These are phyloP conservation scores for Acromyrmex echinatior DNA, from an alignment of 1,140 invertebrate genomes.

Conservation along the genomic window DNA sequence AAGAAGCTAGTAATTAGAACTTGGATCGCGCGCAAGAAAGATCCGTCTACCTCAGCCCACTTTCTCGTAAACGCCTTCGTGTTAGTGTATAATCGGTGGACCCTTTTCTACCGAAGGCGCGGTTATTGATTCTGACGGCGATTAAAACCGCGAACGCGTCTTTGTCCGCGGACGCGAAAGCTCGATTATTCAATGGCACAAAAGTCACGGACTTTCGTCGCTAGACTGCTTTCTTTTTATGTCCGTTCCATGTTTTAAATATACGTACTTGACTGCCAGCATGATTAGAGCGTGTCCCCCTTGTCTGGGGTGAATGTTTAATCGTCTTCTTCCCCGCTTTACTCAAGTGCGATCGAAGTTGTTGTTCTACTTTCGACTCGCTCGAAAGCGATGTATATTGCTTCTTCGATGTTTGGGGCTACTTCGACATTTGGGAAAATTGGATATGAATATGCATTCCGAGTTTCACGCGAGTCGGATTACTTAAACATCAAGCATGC, in stretches of 20 bases:
- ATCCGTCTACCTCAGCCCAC: slow-evolving; percentile 34
- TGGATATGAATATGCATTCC: slow-evolving; percentile 58
- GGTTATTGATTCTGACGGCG: slow-evolving; percentile 49
- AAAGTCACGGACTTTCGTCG: slow-evolving; percentile 42
- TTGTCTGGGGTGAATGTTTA: slow-evolving; percentile 33
- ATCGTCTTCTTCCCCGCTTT: slow-evolving; percentile 4
- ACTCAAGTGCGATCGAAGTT: slow-evolving; percentile 38
- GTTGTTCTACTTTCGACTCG: slow-evolving; percentile 48
- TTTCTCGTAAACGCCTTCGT: slow-evolving; percentile 58
- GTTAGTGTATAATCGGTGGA: slow-evolving; percentile 72
- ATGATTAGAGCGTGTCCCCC: slow-evolving; percentile 46
- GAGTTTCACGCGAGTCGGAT: slow-evolving; percentile 41
- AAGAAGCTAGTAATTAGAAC: slow-evolving; percentile 80
- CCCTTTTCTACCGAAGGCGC: slow-evolving; percentile 49
- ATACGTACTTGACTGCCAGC: slow-evolving; percentile 34
- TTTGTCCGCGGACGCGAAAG: slow-evolving; percentile 34
- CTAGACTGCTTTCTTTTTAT: slow-evolving; percentile 24
- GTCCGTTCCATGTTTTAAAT: slow-evolving; percentile 46
- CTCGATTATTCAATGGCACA: slow-evolving; percentile 58
- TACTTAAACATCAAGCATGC: slow-evolving; percentile 48
- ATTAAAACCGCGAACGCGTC: slow-evolving; percentile 43
- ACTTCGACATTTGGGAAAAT: slow-evolving; percentile 53
- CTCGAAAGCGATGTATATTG: slow-evolving; percentile 32
- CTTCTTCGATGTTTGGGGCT: slow-evolving; percentile 31
- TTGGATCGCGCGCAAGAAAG: slow-evolving; percentile 72